phyloP scores from a whole-genome alignment of 2,888 invertebrate species.

The Protodeltote pygarga region DNA sequence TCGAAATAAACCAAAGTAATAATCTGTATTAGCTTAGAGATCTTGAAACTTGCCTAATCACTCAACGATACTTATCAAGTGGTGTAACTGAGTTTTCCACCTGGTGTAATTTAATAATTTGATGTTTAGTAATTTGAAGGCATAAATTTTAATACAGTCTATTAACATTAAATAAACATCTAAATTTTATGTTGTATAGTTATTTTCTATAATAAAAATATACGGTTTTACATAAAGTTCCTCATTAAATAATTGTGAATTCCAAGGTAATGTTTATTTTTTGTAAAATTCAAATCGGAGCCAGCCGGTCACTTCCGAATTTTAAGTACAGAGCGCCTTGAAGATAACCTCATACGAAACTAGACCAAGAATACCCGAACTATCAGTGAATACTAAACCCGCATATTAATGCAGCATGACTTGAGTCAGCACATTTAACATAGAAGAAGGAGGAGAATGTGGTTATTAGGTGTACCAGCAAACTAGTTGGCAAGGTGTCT shows the following conservation, averaged over 20 bases:
- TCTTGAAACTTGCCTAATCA: slow-evolving; percentile 17
- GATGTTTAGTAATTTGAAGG: too few species aligned
- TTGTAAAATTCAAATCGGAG: slow-evolving; percentile 38
- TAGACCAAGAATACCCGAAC: slow-evolving; percentile 9
- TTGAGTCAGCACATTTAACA: too few species aligned
- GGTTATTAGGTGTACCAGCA: slow-evolving; percentile 10
- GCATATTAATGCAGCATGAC: too few species aligned
- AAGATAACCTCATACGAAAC: slow-evolving; percentile 25
- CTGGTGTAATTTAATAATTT: too few species aligned
- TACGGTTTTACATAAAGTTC: slow-evolving; percentile 31
- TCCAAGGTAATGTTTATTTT: slow-evolving; percentile 37
- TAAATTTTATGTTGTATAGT: slow-evolving; percentile 27
- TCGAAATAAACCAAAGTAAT: slow-evolving; percentile 14
- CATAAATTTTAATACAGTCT: slow-evolving; percentile 32
- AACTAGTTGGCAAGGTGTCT: slow-evolving; percentile 37
- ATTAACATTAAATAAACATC: slow-evolving; percentile 38
- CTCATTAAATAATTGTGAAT: slow-evolving; percentile 29
- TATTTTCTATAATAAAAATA: slow-evolving; percentile 40
- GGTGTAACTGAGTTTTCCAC: slow-evolving; percentile 13
- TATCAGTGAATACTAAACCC: slow-evolving; percentile 13
- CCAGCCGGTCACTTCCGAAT: slow-evolving; percentile 32
- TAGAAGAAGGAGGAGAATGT: too few species aligned
- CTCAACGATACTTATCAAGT: slow-evolving; percentile 9
- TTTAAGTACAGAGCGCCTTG: slow-evolving; percentile 37
- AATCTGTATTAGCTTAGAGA: slow-evolving; percentile 1